These are phyloP conservation scores for Ictalurus punctatus DNA, from an alignment of 2,113 vertebrate genomes.

Conservation along the genomic window DNA sequence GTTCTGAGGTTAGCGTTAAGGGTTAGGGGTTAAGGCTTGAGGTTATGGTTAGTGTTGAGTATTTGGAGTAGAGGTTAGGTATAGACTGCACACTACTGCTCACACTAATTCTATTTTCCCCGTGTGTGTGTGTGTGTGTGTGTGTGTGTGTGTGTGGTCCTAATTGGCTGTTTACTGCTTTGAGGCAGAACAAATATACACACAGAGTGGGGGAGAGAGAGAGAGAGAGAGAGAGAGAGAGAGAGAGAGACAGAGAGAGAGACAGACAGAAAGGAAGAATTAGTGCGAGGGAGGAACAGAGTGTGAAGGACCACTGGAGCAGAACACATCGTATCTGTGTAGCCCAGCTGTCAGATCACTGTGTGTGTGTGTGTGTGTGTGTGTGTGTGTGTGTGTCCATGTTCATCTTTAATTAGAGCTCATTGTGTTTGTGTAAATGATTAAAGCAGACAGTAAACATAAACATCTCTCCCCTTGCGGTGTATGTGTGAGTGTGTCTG, in stretches of 20 bases:
- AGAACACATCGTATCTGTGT: constrained; percentile 52
- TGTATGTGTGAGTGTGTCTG: neutral
- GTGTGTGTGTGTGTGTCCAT: neutral
- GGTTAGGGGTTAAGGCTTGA: neutral
- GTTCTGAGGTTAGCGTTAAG: neutral
- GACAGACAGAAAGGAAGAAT: constrained; percentile 1
- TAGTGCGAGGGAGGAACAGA: constrained; percentile 23
- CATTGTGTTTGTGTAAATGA: constrained; percentile 28
- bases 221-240: neutral
- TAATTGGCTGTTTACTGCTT: constrained; percentile 7
- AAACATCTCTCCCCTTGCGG: neutral
- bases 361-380: constrained; percentile 8
- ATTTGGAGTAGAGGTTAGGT: neutral
- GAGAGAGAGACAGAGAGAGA: neutral
- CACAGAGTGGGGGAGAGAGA: neutral
- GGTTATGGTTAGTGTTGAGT: neutral
- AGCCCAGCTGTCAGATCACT: constrained; percentile 61
- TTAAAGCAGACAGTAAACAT: constrained; percentile 23
- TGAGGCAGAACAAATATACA: constrained; percentile 2
- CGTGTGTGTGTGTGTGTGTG: neutral
- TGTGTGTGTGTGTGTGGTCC: neutral
- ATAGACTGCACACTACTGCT: neutral
- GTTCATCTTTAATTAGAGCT: constrained; percentile 25
- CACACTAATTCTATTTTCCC: neutral
- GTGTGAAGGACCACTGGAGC: constrained; percentile 36